Evolutionary conservation across 2,113 vertebrate genomes (phyloP).

Genomic region (Chionis minor): DNA sequence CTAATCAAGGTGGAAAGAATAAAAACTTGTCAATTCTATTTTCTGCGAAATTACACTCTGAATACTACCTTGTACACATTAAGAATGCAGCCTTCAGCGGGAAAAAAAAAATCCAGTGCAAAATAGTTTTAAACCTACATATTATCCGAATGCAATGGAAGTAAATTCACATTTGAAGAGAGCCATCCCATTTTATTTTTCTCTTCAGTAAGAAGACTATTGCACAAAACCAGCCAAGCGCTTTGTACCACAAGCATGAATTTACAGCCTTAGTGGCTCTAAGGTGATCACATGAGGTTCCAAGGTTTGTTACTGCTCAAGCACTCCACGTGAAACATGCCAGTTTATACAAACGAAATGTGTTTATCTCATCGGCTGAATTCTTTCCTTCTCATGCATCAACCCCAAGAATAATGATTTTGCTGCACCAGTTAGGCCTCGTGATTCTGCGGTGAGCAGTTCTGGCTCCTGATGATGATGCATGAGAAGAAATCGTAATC

Average conservation of each 20-base stretch:
- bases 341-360: neutral
- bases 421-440: neutral
- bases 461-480: neutral
- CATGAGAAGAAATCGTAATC: neutral
- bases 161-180: conserved; percentile 24
- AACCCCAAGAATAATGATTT: neutral
- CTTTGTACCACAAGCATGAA: neutral
- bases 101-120: neutral
- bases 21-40: neutral
- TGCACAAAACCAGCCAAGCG: neutral
- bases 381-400: neutral
- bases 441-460: neutral
- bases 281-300: neutral
- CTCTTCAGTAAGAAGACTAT: neutral
- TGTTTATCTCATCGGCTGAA: neutral
- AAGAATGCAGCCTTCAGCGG: neutral
- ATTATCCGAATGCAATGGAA: neutral
- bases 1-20: neutral
- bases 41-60: neutral
- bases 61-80: neutral
- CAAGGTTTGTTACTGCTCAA: neutral
- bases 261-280: neutral
- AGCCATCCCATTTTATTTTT: neutral
- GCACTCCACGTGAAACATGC: neutral
- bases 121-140: neutral